Conservation (phyloP, 2,797 vertebrate genomes). For the Gymnoscopelus braueri region DNA sequence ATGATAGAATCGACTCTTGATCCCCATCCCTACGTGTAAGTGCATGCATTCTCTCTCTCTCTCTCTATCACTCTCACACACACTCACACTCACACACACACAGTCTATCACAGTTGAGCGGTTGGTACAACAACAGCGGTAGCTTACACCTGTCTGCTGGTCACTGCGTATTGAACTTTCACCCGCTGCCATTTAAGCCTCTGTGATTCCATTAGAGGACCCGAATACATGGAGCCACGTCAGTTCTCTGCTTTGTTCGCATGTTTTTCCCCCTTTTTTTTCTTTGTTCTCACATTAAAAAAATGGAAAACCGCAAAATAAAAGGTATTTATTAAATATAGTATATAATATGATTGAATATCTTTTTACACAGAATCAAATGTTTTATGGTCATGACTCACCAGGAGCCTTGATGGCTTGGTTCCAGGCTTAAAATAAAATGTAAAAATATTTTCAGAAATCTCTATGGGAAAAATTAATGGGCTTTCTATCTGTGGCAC, state of each 20-base stretch:
- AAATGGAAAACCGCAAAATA: constrained; percentile 7
- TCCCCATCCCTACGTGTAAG: no score
- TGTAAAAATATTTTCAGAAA: constrained; percentile 12
- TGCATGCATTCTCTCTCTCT: no score
- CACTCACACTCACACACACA: constrained; percentile 5
- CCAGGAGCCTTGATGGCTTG: no score
- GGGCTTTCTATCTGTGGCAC: no score
- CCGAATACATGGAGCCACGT: constrained; percentile 73
- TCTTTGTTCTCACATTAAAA: no score
- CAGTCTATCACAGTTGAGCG: neutral
- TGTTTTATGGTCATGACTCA: no score
- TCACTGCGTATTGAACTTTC: constrained; percentile 76
- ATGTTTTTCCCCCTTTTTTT: constrained; percentile 9
- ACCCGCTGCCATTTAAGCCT: constrained; percentile 80
- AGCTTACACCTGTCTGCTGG: constrained; percentile 69
- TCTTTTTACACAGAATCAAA: no score
- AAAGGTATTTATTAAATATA: constrained; percentile 21
- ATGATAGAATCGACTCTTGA: no score
- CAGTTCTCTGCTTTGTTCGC: constrained; percentile 52
- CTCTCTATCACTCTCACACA: neutral
- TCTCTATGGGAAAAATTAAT: no score
- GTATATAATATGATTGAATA: no score
- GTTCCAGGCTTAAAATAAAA: constrained; percentile 4
- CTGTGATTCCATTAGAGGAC: constrained; percentile 80
- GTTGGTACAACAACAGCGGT: neutral